phyloP scores from a whole-genome alignment of 2,797 vertebrate genomes.

The Microctenopoma steveboyesi region DNA sequence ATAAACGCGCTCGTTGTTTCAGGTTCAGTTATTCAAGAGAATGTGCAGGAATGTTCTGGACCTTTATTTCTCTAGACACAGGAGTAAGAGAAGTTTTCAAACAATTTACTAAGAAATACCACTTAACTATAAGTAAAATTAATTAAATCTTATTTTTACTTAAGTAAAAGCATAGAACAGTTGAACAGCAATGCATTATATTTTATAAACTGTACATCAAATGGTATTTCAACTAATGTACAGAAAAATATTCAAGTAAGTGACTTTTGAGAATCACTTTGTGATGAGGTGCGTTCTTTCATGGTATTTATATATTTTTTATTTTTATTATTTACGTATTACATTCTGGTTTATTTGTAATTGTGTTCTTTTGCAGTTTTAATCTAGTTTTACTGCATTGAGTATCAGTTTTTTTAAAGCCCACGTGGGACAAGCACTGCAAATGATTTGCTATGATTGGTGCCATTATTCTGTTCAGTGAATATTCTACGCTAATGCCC shows the following conservation, averaged over 20 bases:
- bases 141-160: no score
- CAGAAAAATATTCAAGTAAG: no score
- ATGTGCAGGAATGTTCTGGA: not conserved
- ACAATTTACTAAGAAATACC: not conserved
- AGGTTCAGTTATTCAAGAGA: not conserved
- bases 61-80: not conserved
- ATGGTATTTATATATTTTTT: not conserved
- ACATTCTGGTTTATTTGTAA: conserved; percentile 9
- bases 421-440: conserved; percentile 11
- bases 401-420: conserved; percentile 12
- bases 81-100: not conserved
- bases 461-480: conserved; percentile 24
- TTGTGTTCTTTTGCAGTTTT: conserved; percentile 21
- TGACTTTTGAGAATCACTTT: not conserved
- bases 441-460: conserved; percentile 28
- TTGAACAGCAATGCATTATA: not conserved
- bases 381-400: conserved; percentile 12
- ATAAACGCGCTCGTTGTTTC: conserved; percentile 13
- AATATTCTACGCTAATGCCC: not conserved
- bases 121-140: not conserved
- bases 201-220: not conserved
- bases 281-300: not conserved
- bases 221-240: no score
- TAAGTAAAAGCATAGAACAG: not conserved
- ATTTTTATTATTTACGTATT: not conserved